A percentile compares a stretch with the other conserved stretches of the same genome.
Conservation (phyloP, 2,113 vertebrate species). For the Ceuthmochares aereus region DNA sequence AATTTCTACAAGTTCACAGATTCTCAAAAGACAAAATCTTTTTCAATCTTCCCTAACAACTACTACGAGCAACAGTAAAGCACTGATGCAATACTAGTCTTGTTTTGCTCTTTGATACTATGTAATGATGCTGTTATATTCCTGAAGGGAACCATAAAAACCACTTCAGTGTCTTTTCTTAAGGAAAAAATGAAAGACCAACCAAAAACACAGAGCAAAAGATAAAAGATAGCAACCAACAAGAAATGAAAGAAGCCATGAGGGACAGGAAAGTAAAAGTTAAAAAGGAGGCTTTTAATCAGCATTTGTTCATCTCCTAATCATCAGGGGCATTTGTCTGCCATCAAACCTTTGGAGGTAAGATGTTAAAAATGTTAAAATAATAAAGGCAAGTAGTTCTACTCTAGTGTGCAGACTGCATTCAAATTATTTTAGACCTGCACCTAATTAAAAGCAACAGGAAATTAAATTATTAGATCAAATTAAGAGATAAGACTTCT, state of each 20-base stretch:
- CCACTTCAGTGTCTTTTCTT: neutral
- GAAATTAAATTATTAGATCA: neutral
- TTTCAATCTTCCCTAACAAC: neutral
- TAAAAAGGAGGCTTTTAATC: neutral
- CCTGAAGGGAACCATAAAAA: neutral
- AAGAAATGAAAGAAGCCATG: neutral
- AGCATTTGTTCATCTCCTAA: neutral
- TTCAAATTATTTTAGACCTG: neutral
- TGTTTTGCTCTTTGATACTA: neutral
- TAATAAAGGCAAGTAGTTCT: neutral
- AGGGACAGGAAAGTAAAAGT: neutral
- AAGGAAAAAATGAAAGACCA: neutral
- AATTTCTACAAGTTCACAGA: neutral
- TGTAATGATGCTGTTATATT: neutral
- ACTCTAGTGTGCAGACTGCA: neutral
- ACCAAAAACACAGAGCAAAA: neutral
- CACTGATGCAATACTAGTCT: neutral
- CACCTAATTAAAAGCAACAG: neutral
- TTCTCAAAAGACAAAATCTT: neutral
- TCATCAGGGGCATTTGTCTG: neutral
- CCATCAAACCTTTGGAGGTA: neutral
- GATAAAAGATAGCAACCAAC: neutral
- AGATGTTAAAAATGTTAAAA: neutral
- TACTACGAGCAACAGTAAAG: neutral
- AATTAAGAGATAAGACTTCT: neutral